Conservation (phyloP, 2,113 vertebrate genomes). For the Stomatorhinus ivindoensis region DNA sequence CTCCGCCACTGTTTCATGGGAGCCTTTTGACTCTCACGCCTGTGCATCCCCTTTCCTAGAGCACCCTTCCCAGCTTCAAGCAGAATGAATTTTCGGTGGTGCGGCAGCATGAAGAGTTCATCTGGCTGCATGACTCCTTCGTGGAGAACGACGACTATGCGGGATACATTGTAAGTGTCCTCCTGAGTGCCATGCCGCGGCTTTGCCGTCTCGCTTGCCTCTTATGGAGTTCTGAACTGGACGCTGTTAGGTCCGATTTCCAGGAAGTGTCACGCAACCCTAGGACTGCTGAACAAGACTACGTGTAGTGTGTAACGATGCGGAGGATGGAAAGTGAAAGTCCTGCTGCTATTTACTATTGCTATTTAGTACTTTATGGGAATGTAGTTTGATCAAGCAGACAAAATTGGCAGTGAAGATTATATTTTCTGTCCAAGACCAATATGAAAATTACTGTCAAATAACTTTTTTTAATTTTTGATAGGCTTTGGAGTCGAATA, state of each 20-base stretch:
- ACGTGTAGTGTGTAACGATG: neutral
- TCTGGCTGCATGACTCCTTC: constrained; percentile 98
- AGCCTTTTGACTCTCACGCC: neutral
- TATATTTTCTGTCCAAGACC: neutral
- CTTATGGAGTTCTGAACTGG: neutral
- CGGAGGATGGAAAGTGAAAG: neutral
- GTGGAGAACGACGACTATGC: constrained; percentile 97
- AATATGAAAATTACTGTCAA: neutral
- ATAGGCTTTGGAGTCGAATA: neutral
- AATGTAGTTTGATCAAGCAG: neutral
- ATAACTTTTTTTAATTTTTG: neutral
- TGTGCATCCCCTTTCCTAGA: constrained; percentile 56
- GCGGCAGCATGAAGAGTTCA: constrained; percentile 95
- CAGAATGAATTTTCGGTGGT: constrained; percentile 98
- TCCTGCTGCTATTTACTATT: neutral
- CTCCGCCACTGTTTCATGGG: neutral
- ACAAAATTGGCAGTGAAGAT: neutral
- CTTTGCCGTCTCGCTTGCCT: neutral
- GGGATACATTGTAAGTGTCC: constrained; percentile 86
- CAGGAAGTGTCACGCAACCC: neutral
- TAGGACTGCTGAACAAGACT: neutral
- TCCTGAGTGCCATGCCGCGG: neutral
- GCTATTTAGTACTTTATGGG: neutral
- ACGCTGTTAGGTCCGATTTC: neutral
- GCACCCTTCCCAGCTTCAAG: constrained; percentile 95